Conservation (phyloP, 30 jellyfish, hydroid and myxozoan genomes). For the Pelagia noctiluca region DNA sequence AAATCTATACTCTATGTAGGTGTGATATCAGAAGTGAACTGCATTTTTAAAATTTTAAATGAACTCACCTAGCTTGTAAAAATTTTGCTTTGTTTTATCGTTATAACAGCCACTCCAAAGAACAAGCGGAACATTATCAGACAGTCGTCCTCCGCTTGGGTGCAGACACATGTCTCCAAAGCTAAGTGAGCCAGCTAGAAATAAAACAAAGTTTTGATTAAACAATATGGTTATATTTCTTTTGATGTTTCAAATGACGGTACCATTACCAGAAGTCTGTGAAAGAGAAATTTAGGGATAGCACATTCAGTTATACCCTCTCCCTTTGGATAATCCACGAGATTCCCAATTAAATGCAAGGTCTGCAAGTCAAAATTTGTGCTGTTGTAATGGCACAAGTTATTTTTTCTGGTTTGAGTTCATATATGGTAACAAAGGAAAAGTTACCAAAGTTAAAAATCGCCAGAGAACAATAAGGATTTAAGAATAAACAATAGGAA, state of each 20-base stretch:
- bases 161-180: constrained; percentile 66
- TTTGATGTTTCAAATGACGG: no score
- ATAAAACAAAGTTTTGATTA: background rate
- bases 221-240: background rate
- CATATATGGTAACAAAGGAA: no score
- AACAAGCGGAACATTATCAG: constrained; percentile 56
- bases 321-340: background rate
- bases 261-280: background rate
- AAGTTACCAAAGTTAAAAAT: no score
- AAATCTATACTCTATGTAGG: no score
- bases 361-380: background rate
- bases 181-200: constrained; percentile 55
- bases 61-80: constrained; percentile 61
- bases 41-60: background rate
- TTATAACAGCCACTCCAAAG: constrained; percentile 75
- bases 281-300: background rate
- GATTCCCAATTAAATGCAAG: background rate
- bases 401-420: background rate
- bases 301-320: background rate
- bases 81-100: background rate
- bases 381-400: background rate
- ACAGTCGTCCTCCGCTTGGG: constrained; percentile 69
- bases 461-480: no score
- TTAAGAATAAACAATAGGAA: no score
- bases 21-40: background rate